phyloP scores from a whole-genome alignment of 2,797 vertebrate species.

The Nothura maculosa region DNA sequence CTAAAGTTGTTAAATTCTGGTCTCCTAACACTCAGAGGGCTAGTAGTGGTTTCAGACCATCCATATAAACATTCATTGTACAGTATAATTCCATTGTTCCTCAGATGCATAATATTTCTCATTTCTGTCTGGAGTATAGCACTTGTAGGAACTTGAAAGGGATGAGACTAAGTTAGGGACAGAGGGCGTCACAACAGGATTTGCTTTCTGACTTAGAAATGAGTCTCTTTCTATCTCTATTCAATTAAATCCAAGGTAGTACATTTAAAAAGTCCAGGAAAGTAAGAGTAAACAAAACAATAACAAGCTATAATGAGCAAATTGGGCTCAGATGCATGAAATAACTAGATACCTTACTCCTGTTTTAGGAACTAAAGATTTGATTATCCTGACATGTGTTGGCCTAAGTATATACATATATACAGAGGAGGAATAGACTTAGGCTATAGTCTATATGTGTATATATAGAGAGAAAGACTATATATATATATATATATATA shows the following conservation, averaged over 20 bases:
- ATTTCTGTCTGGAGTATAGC: not conserved
- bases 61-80: not conserved
- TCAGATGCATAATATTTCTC: not conserved
- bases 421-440: too few species aligned
- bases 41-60: constrained; percentile 1
- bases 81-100: not conserved
- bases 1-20: constrained; percentile 12
- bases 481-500: too few species aligned
- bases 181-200: not conserved
- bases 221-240: not conserved
- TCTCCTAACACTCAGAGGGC: not conserved
- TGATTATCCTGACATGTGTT: not conserved
- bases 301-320: not conserved
- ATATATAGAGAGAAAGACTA: too few species aligned
- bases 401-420: not conserved
- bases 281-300: not conserved
- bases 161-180: not conserved
- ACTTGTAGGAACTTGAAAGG: not conserved
- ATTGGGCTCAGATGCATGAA: not conserved
- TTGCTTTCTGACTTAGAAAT: not conserved
- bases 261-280: not conserved
- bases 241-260: not conserved
- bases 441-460: too few species aligned
- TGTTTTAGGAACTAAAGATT: not conserved
- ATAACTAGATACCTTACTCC: not conserved